Conservation (phyloP, 2,113 vertebrate species). For the Strix aluco region DNA sequence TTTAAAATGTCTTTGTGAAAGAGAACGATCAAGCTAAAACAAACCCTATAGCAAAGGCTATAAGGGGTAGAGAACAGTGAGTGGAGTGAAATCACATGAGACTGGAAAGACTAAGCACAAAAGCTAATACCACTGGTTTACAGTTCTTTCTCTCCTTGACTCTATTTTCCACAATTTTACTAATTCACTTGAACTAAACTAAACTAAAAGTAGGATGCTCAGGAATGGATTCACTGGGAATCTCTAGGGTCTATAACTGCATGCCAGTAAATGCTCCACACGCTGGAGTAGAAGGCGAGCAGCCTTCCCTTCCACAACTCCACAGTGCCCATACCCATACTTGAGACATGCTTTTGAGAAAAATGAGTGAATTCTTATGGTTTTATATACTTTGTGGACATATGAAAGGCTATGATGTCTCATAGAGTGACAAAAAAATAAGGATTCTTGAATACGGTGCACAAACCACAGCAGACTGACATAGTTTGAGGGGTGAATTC, state of each 20-base stretch:
- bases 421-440: neutral
- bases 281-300: rapidly evolving
- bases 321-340: neutral
- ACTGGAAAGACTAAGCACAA: neutral
- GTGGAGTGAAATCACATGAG: neutral
- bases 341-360: neutral
- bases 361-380: rapidly evolving
- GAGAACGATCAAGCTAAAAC: neutral
- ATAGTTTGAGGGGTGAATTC: neutral
- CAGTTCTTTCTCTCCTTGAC: neutral
- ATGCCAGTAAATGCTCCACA: neutral
- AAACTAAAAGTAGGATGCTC: neutral
- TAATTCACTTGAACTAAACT: neutral
- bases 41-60: neutral
- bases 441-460: neutral
- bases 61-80: neutral
- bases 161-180: neutral
- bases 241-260: neutral
- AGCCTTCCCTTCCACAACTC: neutral
- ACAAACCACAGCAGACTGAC: neutral
- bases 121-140: neutral
- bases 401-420: neutral
- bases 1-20: neutral
- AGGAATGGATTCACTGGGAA: neutral
- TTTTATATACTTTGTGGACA: neutral